Conservation (phyloP, 2,797 vertebrate genomes). For the Masticophis lateralis region DNA sequence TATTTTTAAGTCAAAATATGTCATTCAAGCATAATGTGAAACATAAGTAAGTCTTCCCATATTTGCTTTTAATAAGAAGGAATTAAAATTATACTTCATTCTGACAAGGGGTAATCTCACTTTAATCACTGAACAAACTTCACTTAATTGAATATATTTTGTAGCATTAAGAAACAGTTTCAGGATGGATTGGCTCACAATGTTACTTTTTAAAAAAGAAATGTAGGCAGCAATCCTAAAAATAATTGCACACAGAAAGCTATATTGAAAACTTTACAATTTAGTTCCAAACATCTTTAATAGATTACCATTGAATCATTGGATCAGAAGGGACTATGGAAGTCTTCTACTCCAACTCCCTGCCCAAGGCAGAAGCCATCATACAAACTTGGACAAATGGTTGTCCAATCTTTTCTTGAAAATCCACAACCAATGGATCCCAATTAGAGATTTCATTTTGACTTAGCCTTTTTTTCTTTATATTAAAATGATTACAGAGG, state of each 20-base stretch:
- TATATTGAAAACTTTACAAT: not conserved
- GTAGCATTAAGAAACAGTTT: not conserved
- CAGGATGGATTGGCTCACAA: not conserved
- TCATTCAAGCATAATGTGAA: not conserved
- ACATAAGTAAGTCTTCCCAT: not conserved
- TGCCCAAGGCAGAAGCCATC: not conserved
- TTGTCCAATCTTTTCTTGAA: not conserved
- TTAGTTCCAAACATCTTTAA: not conserved
- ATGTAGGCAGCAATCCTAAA: not conserved
- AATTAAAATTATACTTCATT: not conserved
- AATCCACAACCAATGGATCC: not conserved
- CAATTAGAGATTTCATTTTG: constrained; percentile 25
- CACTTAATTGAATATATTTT: not conserved
- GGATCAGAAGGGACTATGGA: not conserved
- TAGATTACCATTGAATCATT: not conserved
- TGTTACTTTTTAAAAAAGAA: not conserved
- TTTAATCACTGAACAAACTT: not conserved
- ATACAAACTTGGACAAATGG: not conserved
- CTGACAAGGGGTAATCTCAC: not conserved
- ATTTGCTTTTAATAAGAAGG: not conserved
- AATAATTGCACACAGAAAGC: not conserved
- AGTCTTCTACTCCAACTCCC: not conserved
- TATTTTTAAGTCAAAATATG: not conserved
- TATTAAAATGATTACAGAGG: not conserved
- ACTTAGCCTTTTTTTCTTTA: constrained; percentile 2